Evolutionary conservation across 2,797 vertebrate species (phyloP).

Genomic region (Tenualosa thibaudeaui): DNA sequence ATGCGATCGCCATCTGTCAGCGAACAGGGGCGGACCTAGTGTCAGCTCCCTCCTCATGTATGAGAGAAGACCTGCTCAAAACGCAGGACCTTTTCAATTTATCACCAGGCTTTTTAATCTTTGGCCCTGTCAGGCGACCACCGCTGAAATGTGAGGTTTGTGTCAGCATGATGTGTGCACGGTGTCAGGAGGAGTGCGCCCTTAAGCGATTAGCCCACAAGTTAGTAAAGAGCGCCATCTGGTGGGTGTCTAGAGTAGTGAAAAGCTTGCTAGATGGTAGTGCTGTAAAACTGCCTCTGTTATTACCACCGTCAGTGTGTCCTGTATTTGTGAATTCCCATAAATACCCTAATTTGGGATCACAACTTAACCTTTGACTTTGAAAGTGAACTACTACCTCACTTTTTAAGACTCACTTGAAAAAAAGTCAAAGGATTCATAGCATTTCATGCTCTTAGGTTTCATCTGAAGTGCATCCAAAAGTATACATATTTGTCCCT

Average conservation of each 20-base stretch:
- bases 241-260: slow-evolving; percentile 12
- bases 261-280: neutral
- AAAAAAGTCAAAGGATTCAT: neutral
- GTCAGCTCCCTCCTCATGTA: slow-evolving; percentile 3
- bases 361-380: no score
- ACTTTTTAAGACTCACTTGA: no score
- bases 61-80: slow-evolving; percentile 23
- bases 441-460: neutral
- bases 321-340: neutral
- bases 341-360: no score
- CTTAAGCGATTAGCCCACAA: neutral
- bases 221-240: slow-evolving; percentile 43
- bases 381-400: no score
- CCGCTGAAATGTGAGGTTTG: slow-evolving; percentile 25
- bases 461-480: neutral
- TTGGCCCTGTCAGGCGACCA: slow-evolving; percentile 37
- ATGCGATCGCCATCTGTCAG: neutral
- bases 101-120: slow-evolving; percentile 41
- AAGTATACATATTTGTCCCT: neutral
- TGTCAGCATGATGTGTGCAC: neutral
- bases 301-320: no score
- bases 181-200: neutral
- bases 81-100: neutral
- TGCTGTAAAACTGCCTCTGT: no score
- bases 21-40: neutral